Percentiles rank a stretch among this genome's conserved stretches.
Evolutionary conservation across 2,888 invertebrate species (phyloP).

Genomic region (Argyresthia goedartella): DNA sequence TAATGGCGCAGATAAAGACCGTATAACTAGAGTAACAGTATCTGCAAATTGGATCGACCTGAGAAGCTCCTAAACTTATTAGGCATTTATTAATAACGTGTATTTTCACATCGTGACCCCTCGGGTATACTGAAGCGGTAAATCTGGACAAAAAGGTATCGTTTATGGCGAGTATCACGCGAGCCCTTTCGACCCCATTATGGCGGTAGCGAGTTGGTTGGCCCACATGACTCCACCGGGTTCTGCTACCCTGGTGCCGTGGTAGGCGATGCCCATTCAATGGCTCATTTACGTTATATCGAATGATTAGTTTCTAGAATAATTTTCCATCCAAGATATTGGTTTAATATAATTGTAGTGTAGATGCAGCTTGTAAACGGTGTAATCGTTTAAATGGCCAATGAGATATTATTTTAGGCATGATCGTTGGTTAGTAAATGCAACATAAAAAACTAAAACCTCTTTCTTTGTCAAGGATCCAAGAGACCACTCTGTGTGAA

Average conservation of each 20-base stretch:
- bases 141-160: conserved; percentile 54
- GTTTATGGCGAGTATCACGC: conserved; percentile 57
- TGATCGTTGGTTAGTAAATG: too few relatives aligned
- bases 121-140: conserved; percentile 27
- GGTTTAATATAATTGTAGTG: too few relatives aligned
- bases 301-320: too few relatives aligned
- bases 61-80: conserved; percentile 33
- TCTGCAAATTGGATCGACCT: conserved; percentile 25
- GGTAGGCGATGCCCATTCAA: not conserved
- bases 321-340: too few relatives aligned
- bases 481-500: too few relatives aligned
- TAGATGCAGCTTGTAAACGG: too few relatives aligned
- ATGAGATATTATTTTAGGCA: too few relatives aligned
- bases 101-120: conserved; percentile 51
- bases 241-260: too few relatives aligned
- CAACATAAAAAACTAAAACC: too few relatives aligned
- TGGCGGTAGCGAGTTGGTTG: conserved; percentile 3
- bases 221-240: not conserved
- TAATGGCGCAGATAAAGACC: conserved; percentile 30
- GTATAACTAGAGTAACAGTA: conserved; percentile 29
- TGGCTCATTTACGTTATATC: not conserved
- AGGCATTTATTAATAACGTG: conserved; percentile 50
- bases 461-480: too few relatives aligned
- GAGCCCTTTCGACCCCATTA: conserved; percentile 53
- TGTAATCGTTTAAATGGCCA: too few relatives aligned